Evolutionary conservation across 2,113 vertebrate species (phyloP).

Genomic region (Alosa alosa): DNA sequence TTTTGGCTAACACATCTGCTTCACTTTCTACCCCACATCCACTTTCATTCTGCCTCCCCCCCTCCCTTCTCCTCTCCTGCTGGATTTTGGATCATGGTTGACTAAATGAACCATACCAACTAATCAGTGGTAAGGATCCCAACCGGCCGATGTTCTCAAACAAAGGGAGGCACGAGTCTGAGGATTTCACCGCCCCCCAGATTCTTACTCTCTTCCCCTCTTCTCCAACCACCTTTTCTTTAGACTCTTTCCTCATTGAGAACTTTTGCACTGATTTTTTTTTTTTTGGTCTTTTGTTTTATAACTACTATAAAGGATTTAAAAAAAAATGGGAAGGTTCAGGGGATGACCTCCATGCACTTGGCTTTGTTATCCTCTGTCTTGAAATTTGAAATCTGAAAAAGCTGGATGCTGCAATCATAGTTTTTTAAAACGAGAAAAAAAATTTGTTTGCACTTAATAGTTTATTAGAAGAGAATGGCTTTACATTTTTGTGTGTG

Average conservation of each 20-base stretch:
- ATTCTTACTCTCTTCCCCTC: not conserved
- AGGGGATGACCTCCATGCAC: slow-evolving; percentile 76
- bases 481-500: slow-evolving; percentile 76
- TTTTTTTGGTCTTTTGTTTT: slow-evolving; percentile 55
- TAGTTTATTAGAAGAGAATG: slow-evolving; percentile 82
- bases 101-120: slow-evolving; percentile 3
- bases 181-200: slow-evolving; percentile 68
- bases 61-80: slow-evolving; percentile 39
- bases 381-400: slow-evolving; percentile 79
- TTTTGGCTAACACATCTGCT: slow-evolving; percentile 31
- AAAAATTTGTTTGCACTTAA: slow-evolving; percentile 88
- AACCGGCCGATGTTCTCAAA: slow-evolving; percentile 5
- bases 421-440: slow-evolving; percentile 72
- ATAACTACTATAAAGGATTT: slow-evolving; percentile 69
- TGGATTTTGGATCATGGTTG: slow-evolving; percentile 16
- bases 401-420: slow-evolving; percentile 87
- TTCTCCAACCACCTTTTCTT: slow-evolving; percentile 61
- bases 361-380: slow-evolving; percentile 75
- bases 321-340: slow-evolving; percentile 56
- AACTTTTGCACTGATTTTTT: slow-evolving; percentile 89
- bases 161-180: slow-evolving; percentile 45
- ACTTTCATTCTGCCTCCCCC: not conserved
- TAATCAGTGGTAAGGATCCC: slow-evolving; percentile 26
- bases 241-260: slow-evolving; percentile 67
- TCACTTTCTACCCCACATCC: slow-evolving; percentile 27